Conservation (phyloP, 1,140 invertebrate species). For the Drosophila santomea region DNA sequence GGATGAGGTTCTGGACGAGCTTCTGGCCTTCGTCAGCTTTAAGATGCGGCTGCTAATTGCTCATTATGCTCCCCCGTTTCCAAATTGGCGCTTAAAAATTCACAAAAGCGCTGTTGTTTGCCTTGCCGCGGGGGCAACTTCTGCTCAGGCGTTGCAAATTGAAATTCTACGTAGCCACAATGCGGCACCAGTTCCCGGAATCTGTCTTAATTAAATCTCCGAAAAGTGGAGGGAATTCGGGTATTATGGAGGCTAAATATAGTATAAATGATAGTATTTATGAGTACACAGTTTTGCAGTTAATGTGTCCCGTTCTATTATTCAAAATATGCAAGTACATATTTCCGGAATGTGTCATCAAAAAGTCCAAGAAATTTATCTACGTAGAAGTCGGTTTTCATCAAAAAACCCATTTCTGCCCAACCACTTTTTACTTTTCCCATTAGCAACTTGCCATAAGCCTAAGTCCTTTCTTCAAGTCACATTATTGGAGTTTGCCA, state of each 20-base stretch:
- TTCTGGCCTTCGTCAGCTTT: conserved; percentile 4
- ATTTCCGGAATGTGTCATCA: no score
- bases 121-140: conserved; percentile 4
- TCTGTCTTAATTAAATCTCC: conserved; percentile 4
- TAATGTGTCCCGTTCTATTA: no score
- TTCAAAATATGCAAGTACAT: no score
- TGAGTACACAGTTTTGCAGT: not conserved
- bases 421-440: no score
- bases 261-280: no score
- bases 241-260: not conserved
- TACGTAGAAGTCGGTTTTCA: no score
- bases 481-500: not conserved
- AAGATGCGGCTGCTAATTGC: conserved; percentile 47
- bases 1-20: not conserved
- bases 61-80: conserved; percentile 35
- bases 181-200: conserved; percentile 1
- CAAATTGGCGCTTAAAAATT: conserved; percentile 17
- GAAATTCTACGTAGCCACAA: conserved; percentile 3
- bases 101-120: conserved; percentile 14
- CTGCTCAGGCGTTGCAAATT: conserved; percentile 4
- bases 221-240: not conserved
- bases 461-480: not conserved
- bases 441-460: not conserved
- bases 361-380: no score
- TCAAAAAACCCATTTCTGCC: no score